Evolutionary conservation across 2,113 vertebrate genomes (phyloP).

Genomic region (Syngnathus floridae): DNA sequence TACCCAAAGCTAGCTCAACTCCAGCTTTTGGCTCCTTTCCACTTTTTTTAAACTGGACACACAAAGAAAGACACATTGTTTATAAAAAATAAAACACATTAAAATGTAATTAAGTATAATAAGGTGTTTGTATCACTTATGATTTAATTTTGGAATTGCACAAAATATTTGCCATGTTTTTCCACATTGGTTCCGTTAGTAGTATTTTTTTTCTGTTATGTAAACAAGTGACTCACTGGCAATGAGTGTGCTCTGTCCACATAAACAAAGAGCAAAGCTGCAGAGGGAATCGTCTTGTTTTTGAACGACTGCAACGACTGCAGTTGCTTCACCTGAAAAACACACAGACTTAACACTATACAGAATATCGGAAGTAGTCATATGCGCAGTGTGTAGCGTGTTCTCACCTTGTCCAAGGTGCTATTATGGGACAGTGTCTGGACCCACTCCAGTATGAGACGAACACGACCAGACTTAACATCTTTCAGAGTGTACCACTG

Average conservation of each 20-base stretch:
- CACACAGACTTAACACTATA: constrained; percentile 15
- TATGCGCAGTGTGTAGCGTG: background rate
- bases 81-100: background rate
- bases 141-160: background rate
- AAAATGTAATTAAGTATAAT: background rate
- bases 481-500: constrained; percentile 83
- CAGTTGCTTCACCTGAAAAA: constrained; percentile 71
- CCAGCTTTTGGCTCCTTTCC: constrained; percentile 74
- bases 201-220: background rate
- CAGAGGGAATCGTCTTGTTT: constrained; percentile 73
- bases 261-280: constrained; percentile 78
- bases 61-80: constrained; percentile 10
- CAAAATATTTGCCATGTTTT: background rate
- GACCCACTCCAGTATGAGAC: constrained; percentile 79
- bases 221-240: constrained; percentile 69
- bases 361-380: too few relatives aligned
- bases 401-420: constrained; percentile 73
- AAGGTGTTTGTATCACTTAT: background rate
- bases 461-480: constrained; percentile 80
- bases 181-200: background rate
- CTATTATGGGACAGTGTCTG: constrained; percentile 56
- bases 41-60: constrained; percentile 74
- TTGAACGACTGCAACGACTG: constrained; percentile 73
- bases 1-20: constrained; percentile 65
- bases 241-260: constrained; percentile 75